Base-by-base conservation (phyloP, 1,140 invertebrate genomes). In the Centruroides sculpturatus region DNA sequence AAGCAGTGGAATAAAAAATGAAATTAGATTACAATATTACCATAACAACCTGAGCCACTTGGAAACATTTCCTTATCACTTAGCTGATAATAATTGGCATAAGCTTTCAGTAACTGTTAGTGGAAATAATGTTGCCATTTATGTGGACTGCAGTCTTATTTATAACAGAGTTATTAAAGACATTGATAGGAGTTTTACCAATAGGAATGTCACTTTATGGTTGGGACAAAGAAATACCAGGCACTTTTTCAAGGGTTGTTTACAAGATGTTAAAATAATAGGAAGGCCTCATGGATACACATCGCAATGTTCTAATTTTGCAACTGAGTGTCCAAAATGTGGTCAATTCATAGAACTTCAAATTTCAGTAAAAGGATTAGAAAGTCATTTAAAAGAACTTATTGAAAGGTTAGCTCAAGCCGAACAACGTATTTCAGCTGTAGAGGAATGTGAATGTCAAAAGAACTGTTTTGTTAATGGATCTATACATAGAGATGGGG, bases 361-460 rank as follows among this genome's bases (percentile, higher is more conserved):
- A 76, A 82, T 81, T 66, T 85, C 85, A 60, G 82, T 86, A 52
- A 78, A 80, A 70, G 77, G 82, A 66, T 74, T 85, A 62, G 79
- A 81, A 64, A 76, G 78, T 66, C 78, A 82, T 70, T 78, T 85
- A 67, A 77, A 82, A 74, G 80, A 85, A 69, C 77, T 87, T 68
- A 81, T 78, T 56, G 72, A 77, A 71, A 81, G 81, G 76, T 79
- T 91, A 75, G 81, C 80, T 71, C 80, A 79, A 70, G 81, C 85
- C 64, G 87, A 91, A 73, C 79, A 80, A 67, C 80, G 85, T 63
- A 80, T 92, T 73, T 77, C 79, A 69, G 79, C 80, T 68, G 78
- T 92, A 67, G 87, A 92, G 75, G 82, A 87, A 71, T 94, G 89
- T 76, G 87, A 92, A 74, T 92, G 89, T 76, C 83, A 85, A 74